Conservation (phyloP, 2,113 vertebrate genomes). For the Equus przewalskii region DNA sequence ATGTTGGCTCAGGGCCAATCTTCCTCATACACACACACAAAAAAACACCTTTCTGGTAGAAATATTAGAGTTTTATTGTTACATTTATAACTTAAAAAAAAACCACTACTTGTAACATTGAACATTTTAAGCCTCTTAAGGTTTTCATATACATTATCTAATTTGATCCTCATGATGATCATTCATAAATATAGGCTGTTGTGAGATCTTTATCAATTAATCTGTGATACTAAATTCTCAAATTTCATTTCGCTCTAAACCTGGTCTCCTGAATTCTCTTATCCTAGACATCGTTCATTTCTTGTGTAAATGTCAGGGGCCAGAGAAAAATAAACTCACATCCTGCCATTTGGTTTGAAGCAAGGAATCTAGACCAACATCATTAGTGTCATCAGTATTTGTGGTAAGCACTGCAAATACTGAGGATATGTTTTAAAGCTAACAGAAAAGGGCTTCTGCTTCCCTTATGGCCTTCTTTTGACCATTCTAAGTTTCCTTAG, state of each 20-base stretch:
- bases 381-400: conserved; percentile 54
- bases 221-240: conserved; percentile 22
- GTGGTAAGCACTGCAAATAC: conserved; percentile 60
- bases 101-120: neutral
- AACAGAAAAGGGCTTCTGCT: conserved; percentile 19
- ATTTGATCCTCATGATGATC: neutral
- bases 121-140: neutral
- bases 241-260: conserved; percentile 67
- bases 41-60: neutral
- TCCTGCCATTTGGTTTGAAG: conserved; percentile 67
- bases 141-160: neutral
- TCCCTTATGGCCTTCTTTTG: neutral
- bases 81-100: neutral
- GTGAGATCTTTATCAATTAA: conserved; percentile 60
- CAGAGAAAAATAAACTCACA: conserved; percentile 76
- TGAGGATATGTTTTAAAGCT: neutral
- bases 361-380: conserved; percentile 64
- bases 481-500: conserved; percentile 21
- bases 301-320: conserved; percentile 81
- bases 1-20: no score
- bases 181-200: neutral
- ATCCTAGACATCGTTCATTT: conserved; percentile 71
- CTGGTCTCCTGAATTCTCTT: conserved; percentile 59
- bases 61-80: neutral
- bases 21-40: no score